Percentiles rank a stretch among this genome's conserved stretches.
Evolutionary conservation across 2,888 invertebrate species (phyloP).

Genomic region (Mesoligia furuncula): DNA sequence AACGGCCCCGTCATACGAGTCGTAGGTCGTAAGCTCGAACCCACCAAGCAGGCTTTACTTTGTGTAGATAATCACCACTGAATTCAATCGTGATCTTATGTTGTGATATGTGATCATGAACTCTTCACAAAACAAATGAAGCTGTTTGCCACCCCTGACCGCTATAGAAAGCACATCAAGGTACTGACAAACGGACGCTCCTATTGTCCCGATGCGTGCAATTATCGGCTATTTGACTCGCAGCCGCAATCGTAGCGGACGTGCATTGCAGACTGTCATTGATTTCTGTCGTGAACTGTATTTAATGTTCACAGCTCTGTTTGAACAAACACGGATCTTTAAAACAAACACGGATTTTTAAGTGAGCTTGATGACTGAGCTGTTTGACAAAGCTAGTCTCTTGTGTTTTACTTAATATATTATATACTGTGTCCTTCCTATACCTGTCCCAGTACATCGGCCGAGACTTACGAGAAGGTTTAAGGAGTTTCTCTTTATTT

Average conservation of each 20-base stretch:
- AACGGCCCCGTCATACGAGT: no score
- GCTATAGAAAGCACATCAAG: slow-evolving; percentile 32
- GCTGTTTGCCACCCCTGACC: slow-evolving; percentile 29
- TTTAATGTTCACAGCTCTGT: slow-evolving; percentile 9
- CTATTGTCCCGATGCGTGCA: slow-evolving; percentile 64
- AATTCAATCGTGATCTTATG: no score
- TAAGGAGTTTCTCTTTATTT: no score
- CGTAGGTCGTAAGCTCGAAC: no score
- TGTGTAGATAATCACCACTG: no score
- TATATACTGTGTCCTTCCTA: neutral
- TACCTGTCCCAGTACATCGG: no score
- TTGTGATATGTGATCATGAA: neutral
- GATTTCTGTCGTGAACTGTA: slow-evolving; percentile 6
- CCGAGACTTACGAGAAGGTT: no score
- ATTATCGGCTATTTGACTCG: slow-evolving; percentile 69
- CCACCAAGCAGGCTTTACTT: no score
- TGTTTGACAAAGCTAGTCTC: neutral
- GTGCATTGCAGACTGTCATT: slow-evolving; percentile 32
- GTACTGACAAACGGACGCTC: slow-evolving; percentile 45
- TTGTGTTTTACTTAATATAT: neutral
- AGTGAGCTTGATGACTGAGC: neutral
- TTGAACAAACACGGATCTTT: slow-evolving; percentile 17
- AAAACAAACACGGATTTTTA: slow-evolving; percentile 11
- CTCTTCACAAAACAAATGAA: neutral
- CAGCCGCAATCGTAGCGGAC: slow-evolving; percentile 47